Evolutionary conservation across 2,797 vertebrate genomes (phyloP).

Genomic region (Sebastes oblongus): DNA sequence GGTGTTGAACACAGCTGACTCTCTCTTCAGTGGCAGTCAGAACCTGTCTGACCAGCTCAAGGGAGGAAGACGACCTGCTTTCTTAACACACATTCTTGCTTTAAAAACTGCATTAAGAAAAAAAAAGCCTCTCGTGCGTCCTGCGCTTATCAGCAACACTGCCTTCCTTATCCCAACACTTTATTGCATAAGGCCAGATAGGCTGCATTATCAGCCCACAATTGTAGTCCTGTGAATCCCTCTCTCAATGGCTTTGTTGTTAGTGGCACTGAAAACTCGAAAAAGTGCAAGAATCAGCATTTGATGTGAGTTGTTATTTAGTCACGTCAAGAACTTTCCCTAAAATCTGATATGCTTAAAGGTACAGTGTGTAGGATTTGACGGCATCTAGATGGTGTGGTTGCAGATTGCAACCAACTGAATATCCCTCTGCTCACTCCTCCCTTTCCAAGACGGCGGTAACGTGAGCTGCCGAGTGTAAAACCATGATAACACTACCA

Average conservation of each 20-base stretch:
- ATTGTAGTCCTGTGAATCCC: conserved; percentile 12
- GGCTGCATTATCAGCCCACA: conserved; percentile 40
- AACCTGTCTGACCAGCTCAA: conserved; percentile 67
- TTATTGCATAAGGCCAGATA: conserved; percentile 37
- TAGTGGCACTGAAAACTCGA: conserved; percentile 6
- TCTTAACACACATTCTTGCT: conserved; percentile 18
- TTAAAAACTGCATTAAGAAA: conserved; percentile 9
- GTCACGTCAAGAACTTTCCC: conserved; percentile 1
- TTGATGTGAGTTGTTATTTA: conserved; percentile 16
- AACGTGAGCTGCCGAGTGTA: no score
- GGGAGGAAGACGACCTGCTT: conserved; percentile 3
- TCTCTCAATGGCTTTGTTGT: conserved; percentile 33
- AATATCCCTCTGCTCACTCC: no score
- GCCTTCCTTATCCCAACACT: conserved; percentile 28
- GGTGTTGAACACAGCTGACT: conserved; percentile 16
- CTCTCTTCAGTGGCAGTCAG: conserved; percentile 40
- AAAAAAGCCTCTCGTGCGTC: conserved; percentile 5
- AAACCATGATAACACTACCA: no score
- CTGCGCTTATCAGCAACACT: conserved; percentile 26
- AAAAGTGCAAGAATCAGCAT: conserved; percentile 26
- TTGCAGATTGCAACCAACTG: no score
- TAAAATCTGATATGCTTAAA: conserved; percentile 17
- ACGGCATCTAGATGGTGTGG: no score
- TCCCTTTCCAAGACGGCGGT: no score
- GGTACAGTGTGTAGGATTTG: no score